Conservation (phyloP, 2,113 vertebrate genomes). For the Orientallactaga bullata region DNA sequence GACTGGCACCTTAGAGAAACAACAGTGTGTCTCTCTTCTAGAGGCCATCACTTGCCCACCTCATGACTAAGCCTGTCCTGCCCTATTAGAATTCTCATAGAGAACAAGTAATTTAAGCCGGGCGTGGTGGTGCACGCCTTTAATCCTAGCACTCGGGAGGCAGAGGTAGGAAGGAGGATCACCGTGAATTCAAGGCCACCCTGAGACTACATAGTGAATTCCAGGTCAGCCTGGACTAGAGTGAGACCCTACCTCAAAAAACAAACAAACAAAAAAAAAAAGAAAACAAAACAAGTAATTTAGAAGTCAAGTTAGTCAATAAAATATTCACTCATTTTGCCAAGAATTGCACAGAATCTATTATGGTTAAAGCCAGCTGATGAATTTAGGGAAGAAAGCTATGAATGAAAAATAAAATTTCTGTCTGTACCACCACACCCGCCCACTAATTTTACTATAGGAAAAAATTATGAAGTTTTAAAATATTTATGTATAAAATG, state of each 20-base stretch:
- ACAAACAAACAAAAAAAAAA: too few relatives aligned
- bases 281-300: neutral
- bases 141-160: too few relatives aligned
- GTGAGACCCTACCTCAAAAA: too few relatives aligned
- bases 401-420: conserved; percentile 16
- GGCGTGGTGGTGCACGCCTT: too few relatives aligned
- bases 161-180: too few relatives aligned
- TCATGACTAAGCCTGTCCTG: neutral
- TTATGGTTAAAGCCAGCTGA: neutral
- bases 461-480: neutral
- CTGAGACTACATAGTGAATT: too few relatives aligned
- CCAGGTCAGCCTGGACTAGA: too few relatives aligned
- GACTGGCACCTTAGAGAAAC: neutral
- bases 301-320: conserved; percentile 3
- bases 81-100: neutral
- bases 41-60: neutral
- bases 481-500: conserved; percentile 22
- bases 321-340: neutral
- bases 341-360: neutral
- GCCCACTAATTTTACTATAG: neutral
- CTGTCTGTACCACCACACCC: neutral
- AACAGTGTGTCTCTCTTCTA: neutral
- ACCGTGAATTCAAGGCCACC: too few relatives aligned
- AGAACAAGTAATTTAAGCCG: too few relatives aligned
- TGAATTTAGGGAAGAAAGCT: conserved; percentile 31